These are phyloP conservation scores for Baccha elongata DNA, from an alignment of 2,888 invertebrate genomes.

Conservation along the genomic window DNA sequence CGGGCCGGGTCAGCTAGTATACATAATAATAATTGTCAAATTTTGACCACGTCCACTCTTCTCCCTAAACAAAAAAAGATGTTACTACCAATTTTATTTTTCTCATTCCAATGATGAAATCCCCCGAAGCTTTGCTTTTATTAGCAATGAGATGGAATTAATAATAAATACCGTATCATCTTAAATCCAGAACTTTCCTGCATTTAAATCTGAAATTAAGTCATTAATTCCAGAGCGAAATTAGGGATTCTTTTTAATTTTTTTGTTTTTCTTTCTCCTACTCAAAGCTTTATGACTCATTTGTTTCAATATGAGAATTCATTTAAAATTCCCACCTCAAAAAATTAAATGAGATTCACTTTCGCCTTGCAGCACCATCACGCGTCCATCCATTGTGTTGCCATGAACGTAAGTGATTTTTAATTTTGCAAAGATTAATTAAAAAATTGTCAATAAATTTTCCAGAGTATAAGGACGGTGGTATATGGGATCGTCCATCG, in stretches of 20 bases:
- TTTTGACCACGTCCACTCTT: conserved; percentile 16
- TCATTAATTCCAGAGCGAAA: conserved; percentile 21
- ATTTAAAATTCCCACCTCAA: conserved; percentile 61
- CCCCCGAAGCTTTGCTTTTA: conserved; percentile 1
- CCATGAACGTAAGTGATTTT: conserved; percentile 63
- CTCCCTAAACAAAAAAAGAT: conserved; percentile 5
- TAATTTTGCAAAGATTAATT: conserved; percentile 70
- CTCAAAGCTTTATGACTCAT: conserved; percentile 48
- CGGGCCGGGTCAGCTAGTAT: too few species aligned
- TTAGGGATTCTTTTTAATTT: conserved; percentile 8
- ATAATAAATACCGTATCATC: conserved; percentile 26
- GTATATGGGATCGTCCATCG: neutral
- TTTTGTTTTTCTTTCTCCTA: conserved; percentile 7
- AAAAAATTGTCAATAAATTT: conserved; percentile 65
- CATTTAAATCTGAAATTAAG: conserved; percentile 20
- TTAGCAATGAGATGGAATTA: conserved; percentile 23
- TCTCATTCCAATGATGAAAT: conserved; percentile 2
- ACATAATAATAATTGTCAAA: conserved; percentile 55
- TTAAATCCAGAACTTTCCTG: conserved; percentile 30
- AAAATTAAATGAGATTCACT: conserved; percentile 35
- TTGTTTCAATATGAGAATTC: conserved; percentile 58
- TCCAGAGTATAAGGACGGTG: neutral
- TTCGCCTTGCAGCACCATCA: neutral
- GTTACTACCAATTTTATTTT: conserved; percentile 39
- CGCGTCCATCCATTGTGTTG: conserved; percentile 4